Evolutionary conservation across 1,140 invertebrate genomes (phyloP), one percentile per base, ranked within the genome.

Genomic region (Nephila pilipes): DNA sequence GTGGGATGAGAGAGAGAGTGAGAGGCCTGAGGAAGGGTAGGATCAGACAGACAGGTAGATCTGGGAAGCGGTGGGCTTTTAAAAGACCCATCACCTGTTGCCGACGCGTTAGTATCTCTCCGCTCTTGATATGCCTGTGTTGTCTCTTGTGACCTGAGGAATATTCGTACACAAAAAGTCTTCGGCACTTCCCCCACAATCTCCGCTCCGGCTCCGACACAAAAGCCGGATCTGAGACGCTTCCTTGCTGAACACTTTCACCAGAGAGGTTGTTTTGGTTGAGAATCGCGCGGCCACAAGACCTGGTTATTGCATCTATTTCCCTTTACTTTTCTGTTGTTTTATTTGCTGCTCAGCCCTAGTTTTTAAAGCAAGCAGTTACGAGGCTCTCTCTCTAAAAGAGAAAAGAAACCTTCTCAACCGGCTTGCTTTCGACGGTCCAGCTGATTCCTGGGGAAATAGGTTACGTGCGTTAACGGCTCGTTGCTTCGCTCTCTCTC

Each of bases 391-490:
- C 80, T 46, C 79, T 46, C 63, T 87, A 85, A 92, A 83, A 65
- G 81, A 92, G 63, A 92, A 85, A 92, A 92, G 46, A 91, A 38
- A 80, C 69, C 75, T 81, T 60, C 89, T 83, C 79, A 55, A 85
- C 80, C 83, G 91, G 91, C 91, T 87, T 75, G 63, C 81, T 81
- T 90, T 81, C 89, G 89, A 90, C 89, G 75, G 90, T 92, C 90
- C 90, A 85, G 90, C 90, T 85, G 90, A 92, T 92, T 92, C 90
- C 90, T 85, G 36, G 58, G 91, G 91, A 92, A 92, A 92, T 92
- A 92, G 91, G 91, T 92, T 92, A 92, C 90, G 36, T 65, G 32
- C 54, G 89, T 91, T 83, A 91, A 85, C 90, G 90, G 90, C 80
- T 92, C 58, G 90, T 25, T 92, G 63, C 63, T 87, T 36, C 90